Evolutionary conservation across 2,888 invertebrate species (phyloP).

Genomic region (Stenodera caucasica): DNA sequence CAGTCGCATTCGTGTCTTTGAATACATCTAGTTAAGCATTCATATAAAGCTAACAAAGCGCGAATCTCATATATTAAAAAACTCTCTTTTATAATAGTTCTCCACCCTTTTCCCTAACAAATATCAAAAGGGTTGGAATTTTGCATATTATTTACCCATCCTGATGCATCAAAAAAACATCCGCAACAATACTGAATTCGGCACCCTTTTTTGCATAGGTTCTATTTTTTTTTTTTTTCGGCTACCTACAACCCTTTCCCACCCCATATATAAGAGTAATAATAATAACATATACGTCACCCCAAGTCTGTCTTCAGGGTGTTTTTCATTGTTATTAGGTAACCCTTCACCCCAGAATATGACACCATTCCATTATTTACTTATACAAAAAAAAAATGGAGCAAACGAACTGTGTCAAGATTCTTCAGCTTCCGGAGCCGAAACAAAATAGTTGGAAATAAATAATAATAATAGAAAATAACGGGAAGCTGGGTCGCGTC

Average conservation of each 20-base stretch:
- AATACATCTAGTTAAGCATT: constrained; percentile 59
- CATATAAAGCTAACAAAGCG: constrained; percentile 53
- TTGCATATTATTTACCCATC: constrained; percentile 46
- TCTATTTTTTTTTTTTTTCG: constrained; percentile 46
- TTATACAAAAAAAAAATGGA: constrained; percentile 51
- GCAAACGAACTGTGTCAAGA: constrained; percentile 58
- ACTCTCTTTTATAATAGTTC: constrained; percentile 26
- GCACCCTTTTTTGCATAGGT: constrained; percentile 56
- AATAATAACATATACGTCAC: constrained; percentile 47
- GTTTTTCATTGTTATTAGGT: constrained; percentile 55
- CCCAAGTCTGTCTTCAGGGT: constrained; percentile 56
- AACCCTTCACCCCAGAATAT: constrained; percentile 56
- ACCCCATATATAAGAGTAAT: constrained; percentile 52
- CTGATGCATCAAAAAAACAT: constrained; percentile 50
- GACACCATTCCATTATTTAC: constrained; percentile 56
- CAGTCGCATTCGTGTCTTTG: constrained; percentile 55
- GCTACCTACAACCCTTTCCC: constrained; percentile 50
- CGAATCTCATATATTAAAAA: constrained; percentile 53
- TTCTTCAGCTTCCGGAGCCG: constrained; percentile 42
- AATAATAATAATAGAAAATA: not conserved
- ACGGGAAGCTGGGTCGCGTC: not conserved
- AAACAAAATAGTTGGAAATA: not conserved
- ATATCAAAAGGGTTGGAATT: constrained; percentile 40
- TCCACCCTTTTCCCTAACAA: constrained; percentile 41
- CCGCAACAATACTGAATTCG: constrained; percentile 44